Base-by-base conservation (phyloP, 2,113 vertebrate species). In the Gopherus flavomarginatus region DNA sequence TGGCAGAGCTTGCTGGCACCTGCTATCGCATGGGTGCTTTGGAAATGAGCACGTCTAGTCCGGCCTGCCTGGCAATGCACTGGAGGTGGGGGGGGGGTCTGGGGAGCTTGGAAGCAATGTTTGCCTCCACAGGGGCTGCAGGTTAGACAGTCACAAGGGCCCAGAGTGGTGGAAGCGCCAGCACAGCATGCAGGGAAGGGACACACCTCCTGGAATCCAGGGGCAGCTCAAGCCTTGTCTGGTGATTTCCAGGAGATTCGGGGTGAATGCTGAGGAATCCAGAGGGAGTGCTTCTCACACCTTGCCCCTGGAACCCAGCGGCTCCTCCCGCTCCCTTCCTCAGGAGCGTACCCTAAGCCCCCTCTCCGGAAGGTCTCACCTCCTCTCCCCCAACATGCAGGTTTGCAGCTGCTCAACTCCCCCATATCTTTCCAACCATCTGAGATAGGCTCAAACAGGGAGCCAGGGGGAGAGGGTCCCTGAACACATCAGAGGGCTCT, bases 361-460 rank as follows among this genome's bases (percentile, higher is more conserved):
- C 22, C 59, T 47, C n/a, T 38, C 44, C 29, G 8, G 26, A 87
- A 69, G 42, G 75, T 77, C 22, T 42, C 53, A 69, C 8, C 49
- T 86, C 53, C 65, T 87, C 38, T 86, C 54, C 22, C 35, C 42
- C 29, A 4, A 52, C 29, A 14, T 50, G 6, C 31, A 26, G 14
- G 26, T 5, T n/a, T 90, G 69, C 69, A 81, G 81, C 83, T 69
- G 62, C 57, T 62, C 11, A 47, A 65, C n/a, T 56, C 12, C 10
- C 42, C 35, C 56, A 7, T 56, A 22, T 1, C 77, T 16, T 16
- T 29, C 85, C 49, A 59, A 3, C 29, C 53, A 8, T 44, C 1
- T 2, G 1, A 5, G 13, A 1, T 0, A 85, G 29, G 57, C 53
- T n/a, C n/a, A 69, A 52, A 16, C 56, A 5, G 2, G 4, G 26